These are phyloP conservation scores for Brachyistius frenatus DNA, from an alignment of 2,113 vertebrate genomes.

Conservation along the genomic window DNA sequence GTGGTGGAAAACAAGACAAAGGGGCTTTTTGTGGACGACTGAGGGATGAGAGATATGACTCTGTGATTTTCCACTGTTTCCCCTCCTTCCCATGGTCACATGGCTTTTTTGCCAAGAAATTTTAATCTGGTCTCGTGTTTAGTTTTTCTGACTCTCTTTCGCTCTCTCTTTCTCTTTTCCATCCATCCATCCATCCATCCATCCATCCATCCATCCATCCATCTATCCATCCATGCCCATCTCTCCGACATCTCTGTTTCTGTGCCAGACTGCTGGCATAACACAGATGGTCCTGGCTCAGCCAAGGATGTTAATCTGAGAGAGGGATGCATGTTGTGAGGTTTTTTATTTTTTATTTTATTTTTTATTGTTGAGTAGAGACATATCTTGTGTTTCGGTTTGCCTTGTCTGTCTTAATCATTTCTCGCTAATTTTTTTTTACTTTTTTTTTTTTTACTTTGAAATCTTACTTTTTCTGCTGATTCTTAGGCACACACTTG, in stretches of 20 bases:
- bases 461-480: conserved; percentile 51
- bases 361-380: conserved; percentile 50
- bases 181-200: conserved; percentile 37
- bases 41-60: conserved; percentile 31
- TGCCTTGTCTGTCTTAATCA: conserved; percentile 27
- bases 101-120: conserved; percentile 59
- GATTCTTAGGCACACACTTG: conserved; percentile 10
- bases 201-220: conserved; percentile 37
- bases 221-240: conserved; percentile 46
- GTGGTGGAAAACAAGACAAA: conserved; percentile 23
- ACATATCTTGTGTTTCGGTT: conserved; percentile 45
- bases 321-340: conserved; percentile 52
- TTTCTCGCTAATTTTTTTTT: conserved; percentile 20
- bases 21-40: background rate
- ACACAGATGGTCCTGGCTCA: conserved; percentile 73
- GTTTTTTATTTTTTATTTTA: too few species aligned
- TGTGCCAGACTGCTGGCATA: conserved; percentile 65
- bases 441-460: conserved; percentile 41
- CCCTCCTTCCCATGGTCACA: conserved; percentile 51
- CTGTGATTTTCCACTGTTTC: conserved; percentile 65
- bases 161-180: conserved; percentile 6
- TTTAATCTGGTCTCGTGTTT: conserved; percentile 64
- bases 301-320: conserved; percentile 67
- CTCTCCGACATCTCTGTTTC: conserved; percentile 53
- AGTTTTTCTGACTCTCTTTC: conserved; percentile 26